These are phyloP conservation scores for Alcis repandata DNA, from an alignment of 2,888 invertebrate species.

Conservation along the genomic window DNA sequence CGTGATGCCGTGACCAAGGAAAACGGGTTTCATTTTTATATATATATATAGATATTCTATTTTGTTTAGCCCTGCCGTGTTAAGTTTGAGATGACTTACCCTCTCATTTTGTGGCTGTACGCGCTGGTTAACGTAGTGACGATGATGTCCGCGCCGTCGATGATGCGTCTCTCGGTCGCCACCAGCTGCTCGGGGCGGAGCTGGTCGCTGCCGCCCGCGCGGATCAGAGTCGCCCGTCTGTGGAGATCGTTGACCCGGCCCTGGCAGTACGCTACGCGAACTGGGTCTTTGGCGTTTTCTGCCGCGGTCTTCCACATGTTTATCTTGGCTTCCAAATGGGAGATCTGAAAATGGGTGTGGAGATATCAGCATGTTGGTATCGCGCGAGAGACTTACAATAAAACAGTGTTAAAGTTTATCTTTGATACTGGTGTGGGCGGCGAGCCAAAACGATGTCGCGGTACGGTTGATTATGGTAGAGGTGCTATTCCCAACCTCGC, in stretches of 20 bases:
- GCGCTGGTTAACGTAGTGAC: constrained; percentile 90
- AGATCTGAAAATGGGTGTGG: constrained; percentile 59
- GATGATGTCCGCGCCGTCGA: constrained; percentile 89
- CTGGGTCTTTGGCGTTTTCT: constrained; percentile 68
- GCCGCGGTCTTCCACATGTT: constrained; percentile 74
- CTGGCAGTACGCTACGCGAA: constrained; percentile 73
- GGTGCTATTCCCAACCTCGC: no score
- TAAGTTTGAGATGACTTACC: constrained; percentile 51
- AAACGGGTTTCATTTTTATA: no score
- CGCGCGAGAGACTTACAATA: no score
- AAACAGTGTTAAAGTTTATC: no score
- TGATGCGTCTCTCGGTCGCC: constrained; percentile 68
- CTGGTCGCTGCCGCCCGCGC: constrained; percentile 46
- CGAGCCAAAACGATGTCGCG: no score
- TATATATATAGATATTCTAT: no score
- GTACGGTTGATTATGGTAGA: no score
- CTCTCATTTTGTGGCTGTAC: constrained; percentile 72
- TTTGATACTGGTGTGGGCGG: no score
- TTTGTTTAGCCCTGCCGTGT: neutral
- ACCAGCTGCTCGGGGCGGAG: constrained; percentile 64
- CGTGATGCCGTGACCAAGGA: no score
- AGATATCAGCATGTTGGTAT: no score
- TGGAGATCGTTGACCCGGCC: constrained; percentile 58
- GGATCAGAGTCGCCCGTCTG: constrained; percentile 58
- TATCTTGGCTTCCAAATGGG: constrained; percentile 72